These are phyloP conservation scores for Hirundichthys speculiger DNA, from an alignment of 2,113 vertebrate species.

Conservation along the genomic window DNA sequence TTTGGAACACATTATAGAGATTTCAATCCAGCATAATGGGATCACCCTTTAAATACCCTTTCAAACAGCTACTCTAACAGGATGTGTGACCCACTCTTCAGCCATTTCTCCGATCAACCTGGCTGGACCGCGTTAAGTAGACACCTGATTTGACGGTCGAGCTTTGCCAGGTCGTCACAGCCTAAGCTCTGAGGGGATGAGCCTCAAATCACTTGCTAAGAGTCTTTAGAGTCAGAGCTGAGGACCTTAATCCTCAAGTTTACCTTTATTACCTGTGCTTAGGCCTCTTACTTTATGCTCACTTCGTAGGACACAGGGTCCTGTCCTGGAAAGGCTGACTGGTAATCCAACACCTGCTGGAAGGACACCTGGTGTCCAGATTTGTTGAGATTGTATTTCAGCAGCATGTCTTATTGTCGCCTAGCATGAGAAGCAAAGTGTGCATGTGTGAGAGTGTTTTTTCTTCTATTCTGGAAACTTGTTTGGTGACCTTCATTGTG, in stretches of 20 bases:
- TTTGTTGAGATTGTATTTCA: conserved; percentile 39
- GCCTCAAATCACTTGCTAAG: conserved; percentile 91
- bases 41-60: conserved; percentile 72
- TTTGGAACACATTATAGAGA: conserved; percentile 52
- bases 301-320: conserved; percentile 72
- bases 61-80: conserved; percentile 65
- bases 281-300: conserved; percentile 80
- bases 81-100: conserved; percentile 54
- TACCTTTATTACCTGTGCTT: conserved; percentile 83
- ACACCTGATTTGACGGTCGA: conserved; percentile 74
- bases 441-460: no score
- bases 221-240: conserved; percentile 86
- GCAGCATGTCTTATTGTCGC: conserved; percentile 25
- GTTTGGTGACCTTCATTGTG: no score
- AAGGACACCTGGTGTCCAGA: conserved; percentile 64
- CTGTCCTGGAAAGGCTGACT: conserved; percentile 52
- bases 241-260: conserved; percentile 84
- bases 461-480: not conserved
- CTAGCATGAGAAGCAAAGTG: not conserved
- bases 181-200: conserved; percentile 80
- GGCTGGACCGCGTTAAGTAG: conserved; percentile 62
- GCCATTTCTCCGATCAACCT: conserved; percentile 50
- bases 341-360: conserved; percentile 62
- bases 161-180: conserved; percentile 83
- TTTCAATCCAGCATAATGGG: conserved; percentile 71